Base-by-base conservation (phyloP, 2,888 invertebrate species). In the Halictus quadricinctus region DNA sequence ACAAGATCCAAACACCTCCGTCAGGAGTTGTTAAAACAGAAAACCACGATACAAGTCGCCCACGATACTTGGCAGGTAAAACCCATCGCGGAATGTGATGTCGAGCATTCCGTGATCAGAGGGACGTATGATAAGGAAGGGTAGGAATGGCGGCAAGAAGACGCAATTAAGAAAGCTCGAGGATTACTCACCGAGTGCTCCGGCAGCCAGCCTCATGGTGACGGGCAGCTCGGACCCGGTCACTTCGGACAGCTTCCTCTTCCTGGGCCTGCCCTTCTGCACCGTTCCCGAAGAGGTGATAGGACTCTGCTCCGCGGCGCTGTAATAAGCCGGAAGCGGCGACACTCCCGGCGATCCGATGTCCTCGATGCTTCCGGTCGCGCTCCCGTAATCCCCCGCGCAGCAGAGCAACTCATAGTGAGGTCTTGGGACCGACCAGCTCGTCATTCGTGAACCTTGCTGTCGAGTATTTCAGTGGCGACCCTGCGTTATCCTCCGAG, bases 201-300 rank as follows among this genome's bases (percentile, higher is more conserved):
- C 96, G 87, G 96, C 96, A 43, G 96, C 96, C 95, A 97, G 96
- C 92, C 97, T 95, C 96, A 97, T 96, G 0, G 96, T 96, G 10
- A 96, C 96, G 82, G 97, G 96, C 91, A 97, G 95, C 85, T 97
- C 96, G 36, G 94, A 94, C 70, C 95, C 95, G 74, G 96, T 96
- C 95, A 95, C 10, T 87, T 94, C 94, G 66, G 94, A 94, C n/a
- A 96, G 93, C 94, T 97, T 97, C 93, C 97, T 95, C 94, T 98
- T 98, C 90, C 98, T 95, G 0, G 98, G 98, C 43, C 98, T 95
- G 1, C 98, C 98, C 95, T 98, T 98, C 87, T 96, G 96, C 76
- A 96, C 96, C 4, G 96, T 95, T 7, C 95, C 91, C 36, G 91
- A 90, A 8, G 92, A 84, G 70, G 92, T 89, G 73, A 94, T 92